These are phyloP conservation scores for Bos indicus DNA, from an alignment of 2,113 vertebrate species.

Conservation along the genomic window DNA sequence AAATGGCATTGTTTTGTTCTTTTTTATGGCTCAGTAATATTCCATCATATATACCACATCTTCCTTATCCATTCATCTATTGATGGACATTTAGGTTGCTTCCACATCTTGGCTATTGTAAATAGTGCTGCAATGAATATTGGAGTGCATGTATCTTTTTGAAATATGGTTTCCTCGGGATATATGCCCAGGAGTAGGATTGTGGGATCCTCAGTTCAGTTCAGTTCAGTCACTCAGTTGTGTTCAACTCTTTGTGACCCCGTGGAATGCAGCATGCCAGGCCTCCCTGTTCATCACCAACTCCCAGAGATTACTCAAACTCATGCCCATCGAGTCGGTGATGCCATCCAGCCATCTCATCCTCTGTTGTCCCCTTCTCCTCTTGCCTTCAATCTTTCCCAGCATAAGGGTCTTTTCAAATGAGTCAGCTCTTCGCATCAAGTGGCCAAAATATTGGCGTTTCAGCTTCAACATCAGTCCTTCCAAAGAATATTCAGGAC, in stretches of 20 bases:
- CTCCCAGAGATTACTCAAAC: not conserved
- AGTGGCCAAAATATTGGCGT: not conserved
- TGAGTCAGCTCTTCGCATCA: not conserved
- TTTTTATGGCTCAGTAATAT: not conserved
- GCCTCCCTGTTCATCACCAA: not conserved
- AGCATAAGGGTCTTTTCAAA: not conserved
- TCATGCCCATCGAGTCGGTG: not conserved
- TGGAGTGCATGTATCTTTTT: not conserved
- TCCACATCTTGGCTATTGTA: not conserved
- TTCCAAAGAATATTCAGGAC: not conserved
- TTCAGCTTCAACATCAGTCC: not conserved
- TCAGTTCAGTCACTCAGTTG: not conserved
- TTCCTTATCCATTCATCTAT: not conserved
- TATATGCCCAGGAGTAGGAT: not conserved
- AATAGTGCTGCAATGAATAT: not conserved
- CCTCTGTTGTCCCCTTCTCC: not conserved
- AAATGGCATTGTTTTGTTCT: not conserved
- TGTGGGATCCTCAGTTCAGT: not conserved
- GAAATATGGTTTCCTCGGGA: not conserved
- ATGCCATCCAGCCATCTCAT: not conserved
- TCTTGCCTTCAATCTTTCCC: not conserved
- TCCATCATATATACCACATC: not conserved
- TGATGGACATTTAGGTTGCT: not conserved
- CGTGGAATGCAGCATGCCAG: not conserved
- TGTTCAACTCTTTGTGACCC: accelerated